Evolutionary conservation across 2,888 invertebrate species (phyloP).

Genomic region (Phorcus lineatus): DNA sequence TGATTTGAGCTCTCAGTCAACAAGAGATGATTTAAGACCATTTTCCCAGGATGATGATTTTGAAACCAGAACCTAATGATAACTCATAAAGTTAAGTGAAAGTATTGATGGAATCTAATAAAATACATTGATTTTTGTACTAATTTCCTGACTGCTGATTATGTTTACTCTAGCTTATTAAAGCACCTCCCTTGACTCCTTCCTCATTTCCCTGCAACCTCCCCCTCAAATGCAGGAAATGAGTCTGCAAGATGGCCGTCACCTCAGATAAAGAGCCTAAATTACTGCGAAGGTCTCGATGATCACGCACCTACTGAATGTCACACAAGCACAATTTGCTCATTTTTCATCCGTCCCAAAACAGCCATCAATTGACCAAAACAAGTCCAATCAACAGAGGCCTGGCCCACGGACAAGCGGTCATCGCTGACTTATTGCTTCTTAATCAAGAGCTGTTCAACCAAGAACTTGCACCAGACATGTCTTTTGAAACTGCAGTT

Average conservation of each 20-base stretch:
- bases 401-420: too few species aligned
- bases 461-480: too few species aligned
- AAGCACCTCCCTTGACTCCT: neutral
- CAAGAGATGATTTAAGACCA: too few species aligned
- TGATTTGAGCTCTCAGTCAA: too few species aligned
- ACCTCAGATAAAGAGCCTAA: neutral
- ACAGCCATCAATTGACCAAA: slow-evolving; percentile 8
- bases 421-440: too few species aligned
- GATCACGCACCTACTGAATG: neutral
- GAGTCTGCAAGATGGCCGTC: too few species aligned
- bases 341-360: slow-evolving; percentile 20
- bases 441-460: too few species aligned
- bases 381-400: neutral
- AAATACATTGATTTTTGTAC: slow-evolving; percentile 21
- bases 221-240: neutral
- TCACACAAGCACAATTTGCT: slow-evolving; percentile 9
- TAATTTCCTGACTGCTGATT: slow-evolving; percentile 17
- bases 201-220: neutral
- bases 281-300: neutral
- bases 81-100: neutral
- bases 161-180: slow-evolving; percentile 1
- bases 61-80: neutral
- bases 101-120: slow-evolving; percentile 19
- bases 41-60: too few species aligned
- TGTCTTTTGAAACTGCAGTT: too few species aligned